Percentiles rank a stretch among this genome's conserved stretches.
phyloP scores from a whole-genome alignment of 2,888 invertebrate genomes.

The Athalia cordata region DNA sequence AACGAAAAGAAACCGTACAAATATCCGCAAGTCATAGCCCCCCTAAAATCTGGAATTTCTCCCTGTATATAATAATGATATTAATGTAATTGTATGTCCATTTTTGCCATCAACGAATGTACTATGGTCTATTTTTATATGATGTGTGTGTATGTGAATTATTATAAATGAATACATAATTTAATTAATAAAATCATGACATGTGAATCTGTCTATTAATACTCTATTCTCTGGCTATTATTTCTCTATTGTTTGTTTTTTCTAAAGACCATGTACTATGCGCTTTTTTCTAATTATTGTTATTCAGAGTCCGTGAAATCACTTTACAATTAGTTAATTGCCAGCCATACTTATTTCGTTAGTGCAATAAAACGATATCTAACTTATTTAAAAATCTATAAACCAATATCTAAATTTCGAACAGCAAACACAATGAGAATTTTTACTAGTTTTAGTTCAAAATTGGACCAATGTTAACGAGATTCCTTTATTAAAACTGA shows the following conservation, averaged over 20 bases:
- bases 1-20: slow-evolving; percentile 7
- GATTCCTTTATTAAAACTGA: slow-evolving; percentile 52
- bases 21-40: slow-evolving; percentile 23
- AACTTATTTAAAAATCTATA: background rate
- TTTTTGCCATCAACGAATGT: slow-evolving; percentile 60
- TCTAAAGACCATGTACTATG: background rate
- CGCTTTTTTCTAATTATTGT: background rate
- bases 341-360: slow-evolving; percentile 1
- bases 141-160: slow-evolving; percentile 59
- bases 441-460: background rate
- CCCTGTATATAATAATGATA: slow-evolving; percentile 48
- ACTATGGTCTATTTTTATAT: slow-evolving; percentile 55
- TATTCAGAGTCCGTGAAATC: background rate
- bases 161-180: slow-evolving; percentile 57
- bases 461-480: background rate
- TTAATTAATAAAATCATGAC: slow-evolving; percentile 59
- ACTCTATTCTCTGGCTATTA: background rate
- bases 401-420: background rate
- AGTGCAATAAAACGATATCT: slow-evolving; percentile 23
- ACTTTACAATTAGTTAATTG: slow-evolving; percentile 3
- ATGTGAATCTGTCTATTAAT: slow-evolving; percentile 26
- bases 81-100: slow-evolving; percentile 59
- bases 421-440: background rate
- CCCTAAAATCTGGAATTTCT: slow-evolving; percentile 34
- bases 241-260: background rate